phyloP scores from a whole-genome alignment of 1,140 invertebrate genomes.

The Lucilia cuprina region DNA sequence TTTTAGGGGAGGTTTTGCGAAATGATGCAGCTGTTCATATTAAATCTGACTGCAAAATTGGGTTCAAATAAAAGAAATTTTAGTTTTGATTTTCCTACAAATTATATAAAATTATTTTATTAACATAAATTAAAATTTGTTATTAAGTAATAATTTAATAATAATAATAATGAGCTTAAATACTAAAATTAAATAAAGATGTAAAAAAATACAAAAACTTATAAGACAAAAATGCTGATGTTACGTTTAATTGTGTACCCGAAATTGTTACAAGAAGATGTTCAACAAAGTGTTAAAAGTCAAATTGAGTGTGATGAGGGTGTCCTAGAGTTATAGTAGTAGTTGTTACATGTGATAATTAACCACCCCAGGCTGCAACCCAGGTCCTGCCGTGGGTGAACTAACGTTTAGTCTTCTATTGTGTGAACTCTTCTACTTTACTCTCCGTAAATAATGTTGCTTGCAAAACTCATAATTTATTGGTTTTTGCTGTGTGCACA shows the following conservation, averaged over 20 bases:
- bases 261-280: neutral
- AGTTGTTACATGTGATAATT: neutral
- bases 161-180: neutral
- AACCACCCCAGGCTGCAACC: constrained; percentile 21
- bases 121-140: constrained; percentile 1
- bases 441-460: constrained; percentile 13
- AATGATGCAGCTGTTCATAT: neutral
- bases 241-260: neutral
- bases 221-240: neutral
- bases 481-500: constrained; percentile 22
- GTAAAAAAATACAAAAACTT: neutral
- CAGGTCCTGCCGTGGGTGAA: constrained; percentile 8
- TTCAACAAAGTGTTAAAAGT: neutral
- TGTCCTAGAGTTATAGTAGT: neutral
- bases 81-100: neutral
- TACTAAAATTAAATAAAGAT: neutral
- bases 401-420: neutral
- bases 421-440: neutral
- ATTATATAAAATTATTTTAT: neutral
- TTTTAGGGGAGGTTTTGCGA: neutral
- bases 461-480: constrained; percentile 31
- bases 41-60: neutral
- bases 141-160: neutral
- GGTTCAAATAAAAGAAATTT: neutral
- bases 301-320: neutral